Percentiles rank a stretch among this genome's conserved stretches.
These are phyloP conservation scores for Agrochola macilenta DNA, from an alignment of 2,888 invertebrate genomes.

Conservation along the genomic window DNA sequence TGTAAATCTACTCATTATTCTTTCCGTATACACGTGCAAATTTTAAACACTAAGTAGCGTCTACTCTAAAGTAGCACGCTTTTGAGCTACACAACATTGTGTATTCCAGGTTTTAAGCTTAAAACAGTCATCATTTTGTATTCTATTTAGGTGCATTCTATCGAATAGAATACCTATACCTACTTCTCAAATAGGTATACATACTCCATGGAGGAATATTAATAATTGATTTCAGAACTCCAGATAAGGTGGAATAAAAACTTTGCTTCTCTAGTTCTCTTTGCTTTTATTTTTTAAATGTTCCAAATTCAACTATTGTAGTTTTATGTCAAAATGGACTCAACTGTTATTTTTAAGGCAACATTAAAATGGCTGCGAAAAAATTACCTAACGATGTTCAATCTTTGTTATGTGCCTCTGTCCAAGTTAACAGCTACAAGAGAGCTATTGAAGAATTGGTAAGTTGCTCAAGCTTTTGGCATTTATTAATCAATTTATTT, in stretches of 20 bases:
- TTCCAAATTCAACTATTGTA: conserved; percentile 43
- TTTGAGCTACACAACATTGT: background rate
- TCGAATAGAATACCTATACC: background rate
- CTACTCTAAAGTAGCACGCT: background rate
- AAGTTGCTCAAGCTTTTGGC: conserved; percentile 50
- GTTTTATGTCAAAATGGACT: conserved; percentile 44
- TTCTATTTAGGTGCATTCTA: background rate
- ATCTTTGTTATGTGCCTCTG: conserved; percentile 89
- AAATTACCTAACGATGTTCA: conserved; percentile 85
- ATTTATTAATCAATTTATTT: background rate
- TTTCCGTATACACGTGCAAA: background rate
- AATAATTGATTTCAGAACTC: background rate
- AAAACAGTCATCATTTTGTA: background rate
- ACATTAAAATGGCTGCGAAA: conserved; percentile 74
- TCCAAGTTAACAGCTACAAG: conserved; percentile 89
- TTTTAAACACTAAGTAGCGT: too few relatives aligned
- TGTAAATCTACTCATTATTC: background rate
- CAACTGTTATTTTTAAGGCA: conserved; percentile 33
- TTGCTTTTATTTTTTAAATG: conserved; percentile 13
- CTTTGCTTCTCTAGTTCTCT: conserved; percentile 14
- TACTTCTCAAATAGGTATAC: background rate
- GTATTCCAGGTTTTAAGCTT: background rate
- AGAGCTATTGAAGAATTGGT: conserved; percentile 93
- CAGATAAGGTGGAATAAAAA: background rate
- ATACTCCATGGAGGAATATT: conserved; percentile 24